Evolutionary conservation across 2,113 vertebrate species (phyloP).

Genomic region (Gasterosteus aculeatus): DNA sequence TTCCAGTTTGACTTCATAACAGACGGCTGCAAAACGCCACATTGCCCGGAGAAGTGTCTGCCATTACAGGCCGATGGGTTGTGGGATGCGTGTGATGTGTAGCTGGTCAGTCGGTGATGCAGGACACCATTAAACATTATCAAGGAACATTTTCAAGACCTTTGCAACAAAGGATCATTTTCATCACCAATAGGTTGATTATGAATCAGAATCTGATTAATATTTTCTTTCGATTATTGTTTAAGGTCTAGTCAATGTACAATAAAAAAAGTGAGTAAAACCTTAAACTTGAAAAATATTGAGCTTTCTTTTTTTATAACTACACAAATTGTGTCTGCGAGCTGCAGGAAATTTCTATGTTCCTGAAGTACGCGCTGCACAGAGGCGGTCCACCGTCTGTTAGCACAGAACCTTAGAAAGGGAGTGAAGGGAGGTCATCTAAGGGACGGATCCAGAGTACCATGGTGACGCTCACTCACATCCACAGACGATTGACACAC

Average conservation of each 20-base stretch:
- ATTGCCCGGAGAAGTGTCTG: conserved; percentile 33
- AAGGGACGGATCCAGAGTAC: conserved; percentile 21
- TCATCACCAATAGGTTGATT: neutral
- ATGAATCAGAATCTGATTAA: neutral
- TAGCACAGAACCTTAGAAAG: conserved; percentile 1
- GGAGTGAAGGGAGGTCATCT: conserved; percentile 10
- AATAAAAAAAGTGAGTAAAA: neutral
- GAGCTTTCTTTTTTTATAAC: neutral
- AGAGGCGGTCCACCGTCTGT: neutral
- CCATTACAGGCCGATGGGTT: neutral
- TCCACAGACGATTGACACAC: neutral
- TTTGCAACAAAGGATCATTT: neutral
- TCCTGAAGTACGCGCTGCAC: neutral
- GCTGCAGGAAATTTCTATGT: neutral
- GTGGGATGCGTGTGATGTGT: neutral
- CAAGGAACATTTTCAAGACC: neutral
- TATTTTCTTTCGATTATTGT: neutral
- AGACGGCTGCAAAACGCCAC: conserved; percentile 33
- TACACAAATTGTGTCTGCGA: neutral
- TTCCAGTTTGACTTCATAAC: conserved; percentile 40
- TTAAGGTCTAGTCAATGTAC: neutral
- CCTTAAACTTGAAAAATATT: neutral
- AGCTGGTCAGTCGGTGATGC: neutral
- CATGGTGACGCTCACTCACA: neutral
- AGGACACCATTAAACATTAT: neutral